phyloP scores from a whole-genome alignment of 2,888 invertebrate genomes.

The Sarcophaga subvicina region DNA sequence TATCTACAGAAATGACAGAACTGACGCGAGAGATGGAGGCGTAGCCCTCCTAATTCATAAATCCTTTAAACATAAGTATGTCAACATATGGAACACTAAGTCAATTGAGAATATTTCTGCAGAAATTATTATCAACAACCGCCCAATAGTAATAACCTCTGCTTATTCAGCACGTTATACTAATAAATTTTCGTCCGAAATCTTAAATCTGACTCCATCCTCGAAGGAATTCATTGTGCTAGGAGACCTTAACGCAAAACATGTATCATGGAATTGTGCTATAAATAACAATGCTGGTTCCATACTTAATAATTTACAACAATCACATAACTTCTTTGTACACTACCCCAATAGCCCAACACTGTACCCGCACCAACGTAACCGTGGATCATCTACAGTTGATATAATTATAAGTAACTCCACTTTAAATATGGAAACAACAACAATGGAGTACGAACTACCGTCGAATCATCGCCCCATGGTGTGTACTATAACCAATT shows the following conservation, averaged over 20 bases:
- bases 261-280: constrained; percentile 21
- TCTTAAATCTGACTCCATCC: background rate
- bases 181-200: constrained; percentile 4
- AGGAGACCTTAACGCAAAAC: constrained; percentile 25
- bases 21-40: background rate
- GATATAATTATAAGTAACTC: constrained; percentile 13
- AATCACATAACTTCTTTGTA: constrained; percentile 4
- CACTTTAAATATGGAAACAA: background rate
- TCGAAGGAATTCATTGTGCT: background rate
- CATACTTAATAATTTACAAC: constrained; percentile 21
- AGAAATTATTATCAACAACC: background rate
- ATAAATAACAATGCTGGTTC: constrained; percentile 4
- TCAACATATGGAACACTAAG: background rate
- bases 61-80: constrained; percentile 1
- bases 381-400: background rate
- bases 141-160: background rate
- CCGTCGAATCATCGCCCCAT: constrained; percentile 24
- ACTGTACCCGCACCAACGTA: background rate
- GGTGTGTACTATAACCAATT: constrained; percentile 16
- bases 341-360: constrained; percentile 7
- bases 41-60: constrained; percentile 21
- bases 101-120: constrained; percentile 41
- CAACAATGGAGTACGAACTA: constrained; percentile 11
- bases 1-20: background rate
- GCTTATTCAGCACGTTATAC: constrained; percentile 1